Evolutionary conservation across 2,888 invertebrate genomes (phyloP).

Genomic region (Luffia ferchaultella): DNA sequence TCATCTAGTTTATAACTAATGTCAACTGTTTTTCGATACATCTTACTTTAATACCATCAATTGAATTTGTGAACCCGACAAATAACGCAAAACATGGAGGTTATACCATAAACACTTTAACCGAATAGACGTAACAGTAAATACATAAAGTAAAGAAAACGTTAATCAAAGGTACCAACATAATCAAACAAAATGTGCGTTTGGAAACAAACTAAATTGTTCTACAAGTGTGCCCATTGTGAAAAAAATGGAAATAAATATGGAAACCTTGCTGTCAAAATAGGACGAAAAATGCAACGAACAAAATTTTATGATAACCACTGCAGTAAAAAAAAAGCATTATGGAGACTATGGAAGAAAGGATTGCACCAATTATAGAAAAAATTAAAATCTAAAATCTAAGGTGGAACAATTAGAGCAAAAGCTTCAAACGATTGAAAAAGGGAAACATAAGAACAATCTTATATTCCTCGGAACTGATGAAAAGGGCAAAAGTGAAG

Average conservation of each 20-base stretch:
- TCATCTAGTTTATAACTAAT: no score
- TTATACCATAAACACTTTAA: no score
- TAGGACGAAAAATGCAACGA: background rate
- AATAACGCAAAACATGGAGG: no score
- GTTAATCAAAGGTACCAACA: no score
- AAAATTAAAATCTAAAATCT: background rate
- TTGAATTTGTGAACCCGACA: no score
- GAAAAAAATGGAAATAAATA: background rate
- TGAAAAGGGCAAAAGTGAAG: background rate
- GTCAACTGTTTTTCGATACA: no score
- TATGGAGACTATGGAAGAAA: background rate
- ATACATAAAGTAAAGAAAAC: no score
- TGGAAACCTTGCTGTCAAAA: background rate
- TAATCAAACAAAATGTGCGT: no score
- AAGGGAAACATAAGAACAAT: background rate
- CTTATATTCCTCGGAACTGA: background rate
- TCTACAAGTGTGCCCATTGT: no score
- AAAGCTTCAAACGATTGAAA: background rate
- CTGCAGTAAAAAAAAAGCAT: background rate
- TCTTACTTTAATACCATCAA: no score
- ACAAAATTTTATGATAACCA: slow-evolving; percentile 1
- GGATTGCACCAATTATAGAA: background rate
- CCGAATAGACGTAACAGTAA: no score
- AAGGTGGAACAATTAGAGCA: slow-evolving; percentile 1
- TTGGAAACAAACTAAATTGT: no score